Base-by-base conservation (phyloP, 64 coral and sea anemone genomes). In the Acropora yongei region DNA sequence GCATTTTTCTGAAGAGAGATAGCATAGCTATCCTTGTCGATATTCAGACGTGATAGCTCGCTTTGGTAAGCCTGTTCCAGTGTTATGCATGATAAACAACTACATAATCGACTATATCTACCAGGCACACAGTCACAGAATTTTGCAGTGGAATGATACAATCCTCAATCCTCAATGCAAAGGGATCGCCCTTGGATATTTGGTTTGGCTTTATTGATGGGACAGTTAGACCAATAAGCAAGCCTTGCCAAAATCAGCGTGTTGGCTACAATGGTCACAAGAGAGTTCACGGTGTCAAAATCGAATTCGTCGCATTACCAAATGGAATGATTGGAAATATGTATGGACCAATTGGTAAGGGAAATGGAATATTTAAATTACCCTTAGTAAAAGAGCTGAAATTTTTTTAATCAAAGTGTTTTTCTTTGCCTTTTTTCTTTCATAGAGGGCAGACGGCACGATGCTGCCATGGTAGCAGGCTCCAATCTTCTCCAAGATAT, bases 131-230 rank as follows among this genome's bases (percentile, higher is more conserved):
- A 73, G 40, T 67, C 73, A 79, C 76, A 68, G 88, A 68, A 79
- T 79, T 80, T 65, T 49, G 76, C 75, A 89, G 88, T 89, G 76
- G 76, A 89, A 79, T 67, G 76, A 87, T 79, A 67, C 2, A 49
- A 60, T 89, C 48, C 87, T 89, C 18, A 78, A 89, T 53, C 87
- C 87, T 17, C 74, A 77, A 1, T 78, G 63, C 84, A 19, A 73
- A 87, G 19, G 82, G 58, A 8, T 87, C 14, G 1, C 79, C 69
- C 69, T 73, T 73, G 69, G 69, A 73, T 73, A 73, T 40, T 30
- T 73, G 69, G 20, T 73, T 73, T 73, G 69, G 69, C 18, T 55
- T 55, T 55, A 5, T 55, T 55, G 51, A 55, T 55, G 51, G 51
- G 51, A 55, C 51, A 55, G 51, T 55, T 55, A 55, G 51, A 55